A percentile compares a stretch with the other conserved stretches of the same genome.
Conservation (phyloP, 2,888 invertebrate genomes). For the Dryobotodes eremita region DNA sequence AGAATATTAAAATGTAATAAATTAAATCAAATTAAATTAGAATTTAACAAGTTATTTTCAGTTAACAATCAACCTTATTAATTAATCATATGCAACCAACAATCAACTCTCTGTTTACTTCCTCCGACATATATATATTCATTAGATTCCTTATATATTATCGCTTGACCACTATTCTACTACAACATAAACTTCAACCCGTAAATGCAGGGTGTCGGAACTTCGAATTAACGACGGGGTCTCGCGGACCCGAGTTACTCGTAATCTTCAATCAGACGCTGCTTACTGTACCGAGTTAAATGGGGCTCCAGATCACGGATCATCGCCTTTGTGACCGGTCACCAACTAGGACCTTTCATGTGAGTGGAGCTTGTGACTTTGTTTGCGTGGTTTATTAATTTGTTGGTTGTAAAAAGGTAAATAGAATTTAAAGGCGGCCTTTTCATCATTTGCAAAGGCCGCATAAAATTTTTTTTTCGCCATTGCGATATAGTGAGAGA, state of each 20-base stretch:
- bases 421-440: background rate
- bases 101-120: too few species aligned
- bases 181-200: conserved; percentile 40
- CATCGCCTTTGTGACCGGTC: conserved; percentile 46
- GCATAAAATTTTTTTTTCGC: too few species aligned
- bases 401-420: background rate
- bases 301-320: conserved; percentile 38
- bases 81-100: too few species aligned
- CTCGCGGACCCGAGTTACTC: conserved; percentile 35
- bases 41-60: too few species aligned
- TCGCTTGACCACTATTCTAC: background rate
- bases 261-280: conserved; percentile 58
- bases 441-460: too few species aligned
- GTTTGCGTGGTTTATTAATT: conserved; percentile 5
- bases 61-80: too few species aligned
- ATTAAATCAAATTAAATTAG: too few species aligned
- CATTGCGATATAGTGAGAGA: background rate
- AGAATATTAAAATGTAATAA: too few species aligned
- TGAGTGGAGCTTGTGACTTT: conserved; percentile 13
- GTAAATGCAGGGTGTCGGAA: conserved; percentile 34
- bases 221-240: conserved; percentile 47
- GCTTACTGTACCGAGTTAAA: conserved; percentile 63
- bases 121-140: too few species aligned
- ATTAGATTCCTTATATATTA: background rate
- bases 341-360: conserved; percentile 48